Base-by-base conservation (phyloP, 1,140 invertebrate species). In the Bombus pascuorum region DNA sequence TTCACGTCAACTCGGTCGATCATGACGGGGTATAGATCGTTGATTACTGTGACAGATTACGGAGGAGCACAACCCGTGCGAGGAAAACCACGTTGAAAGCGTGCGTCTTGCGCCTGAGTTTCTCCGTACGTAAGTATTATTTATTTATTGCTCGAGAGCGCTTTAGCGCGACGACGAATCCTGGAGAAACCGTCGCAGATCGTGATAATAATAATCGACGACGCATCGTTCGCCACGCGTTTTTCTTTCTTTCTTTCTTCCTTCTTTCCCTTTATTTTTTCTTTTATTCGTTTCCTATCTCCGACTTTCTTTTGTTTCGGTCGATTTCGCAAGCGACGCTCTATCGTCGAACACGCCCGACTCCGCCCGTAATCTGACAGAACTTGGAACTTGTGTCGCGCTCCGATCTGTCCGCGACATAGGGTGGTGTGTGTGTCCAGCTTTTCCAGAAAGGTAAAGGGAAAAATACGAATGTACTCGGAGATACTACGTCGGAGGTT, bases 91-190 rank as follows among this genome's bases (percentile, higher is more conserved):
- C 42, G 59, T 78, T 39, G 37, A 25, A 62, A 18, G 44, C 18
- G 73, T 25, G 75, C 12, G 34, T 59, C 37, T 62, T 37, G 75
- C 57, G 34, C 57, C 12, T 59, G 75, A 42, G 62, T 59, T 83
- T 79, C 65, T 87, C 77, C 80, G 75, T 85, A 83, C 83, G 72
- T 83, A 84, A 87, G 84, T 87, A 84, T 89, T 90, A 77, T 85
- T 76, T 91, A 92, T 93, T 93, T 92, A 93, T 93, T 93, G 86
- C 87, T 82, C 85, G 85, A 83, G 87, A 76, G 85, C 83, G 85
- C 85, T 77, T 88, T 87, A 68, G 83, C 87, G 87, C 74, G 71
- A 85, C 57, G 13, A 39, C 37, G 34, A 39, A 32, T 22, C 34
- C 47, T 22, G 47, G 57, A n/a, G 57, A 78, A 22, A 78, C 62